Conservation (phyloP, 2,797 vertebrate genomes). For the Cyclura pinguis region DNA sequence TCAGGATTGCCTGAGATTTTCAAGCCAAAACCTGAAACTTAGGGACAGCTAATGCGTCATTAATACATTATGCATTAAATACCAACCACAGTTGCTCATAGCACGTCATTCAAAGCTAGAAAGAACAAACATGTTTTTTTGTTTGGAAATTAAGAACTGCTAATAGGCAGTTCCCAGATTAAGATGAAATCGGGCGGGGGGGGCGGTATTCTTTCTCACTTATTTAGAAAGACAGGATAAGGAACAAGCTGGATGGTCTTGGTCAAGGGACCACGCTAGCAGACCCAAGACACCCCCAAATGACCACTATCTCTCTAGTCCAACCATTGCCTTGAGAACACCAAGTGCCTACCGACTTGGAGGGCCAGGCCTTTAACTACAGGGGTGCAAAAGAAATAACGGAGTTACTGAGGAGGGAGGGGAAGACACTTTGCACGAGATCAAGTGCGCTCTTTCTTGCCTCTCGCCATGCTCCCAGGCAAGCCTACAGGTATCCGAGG, state of each 20-base stretch:
- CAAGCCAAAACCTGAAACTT: too few relatives aligned
- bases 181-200: too few relatives aligned
- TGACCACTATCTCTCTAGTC: not conserved
- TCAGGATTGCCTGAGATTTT: too few relatives aligned
- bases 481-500: not conserved
- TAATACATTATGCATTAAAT: not conserved
- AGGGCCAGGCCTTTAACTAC: not conserved
- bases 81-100: too few relatives aligned
- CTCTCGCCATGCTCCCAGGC: not conserved
- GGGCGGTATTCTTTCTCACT: too few relatives aligned
- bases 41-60: not conserved
- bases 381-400: too few relatives aligned
- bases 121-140: too few relatives aligned
- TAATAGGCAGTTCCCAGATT: too few relatives aligned
- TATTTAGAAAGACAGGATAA: too few relatives aligned
- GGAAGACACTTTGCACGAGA: not conserved
- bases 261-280: not conserved
- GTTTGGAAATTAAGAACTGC: too few relatives aligned
- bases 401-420: not conserved
- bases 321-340: not conserved
- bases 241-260: too few relatives aligned
- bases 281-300: not conserved
- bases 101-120: too few relatives aligned
- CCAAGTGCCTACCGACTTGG: not conserved
- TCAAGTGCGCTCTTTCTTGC: not conserved